Evolutionary conservation across 2,113 vertebrate genomes (phyloP), one percentile per base, ranked within the genome.

Genomic region (Arvicanthis niloticus): DNA sequence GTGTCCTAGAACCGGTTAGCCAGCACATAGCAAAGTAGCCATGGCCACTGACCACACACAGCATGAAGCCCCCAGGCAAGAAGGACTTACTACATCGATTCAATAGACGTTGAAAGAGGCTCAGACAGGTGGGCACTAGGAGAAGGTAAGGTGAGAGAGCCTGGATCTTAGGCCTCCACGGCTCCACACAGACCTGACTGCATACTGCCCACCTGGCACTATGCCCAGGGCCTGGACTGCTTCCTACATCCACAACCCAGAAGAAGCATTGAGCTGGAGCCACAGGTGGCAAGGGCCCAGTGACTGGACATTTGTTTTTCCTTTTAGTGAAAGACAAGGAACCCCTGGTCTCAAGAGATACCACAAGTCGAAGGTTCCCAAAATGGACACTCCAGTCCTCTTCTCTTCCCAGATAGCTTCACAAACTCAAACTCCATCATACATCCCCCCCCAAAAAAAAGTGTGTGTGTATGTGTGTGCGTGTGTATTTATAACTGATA

Each of bases 341-440:
- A 68, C 91, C 94, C 34, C 29, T 80, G 93, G 48, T 42, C 96
- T 94, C 16, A 24, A 90, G 78, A 68, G 40, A 72, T 19, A 88
- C 68, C 81, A 94, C 76, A 67, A 94, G 82, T 67, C 95, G 78
- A 60, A 94, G 91, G 53, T 68, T 19, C 53, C 72, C 67, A 7
- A 68, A 68, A 78, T 48, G 53, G 40, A 60, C 1, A 3, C 51
- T 53, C 73, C 12, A n/a, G 73, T 26, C 91, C 53, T 56, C 24
- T 24, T 10, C 5, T 34, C 85, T 91, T 92, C 87, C 34, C 81
- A 72, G 4, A 48, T 2, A 48, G 70, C 15, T 22, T 45, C 16
- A 77, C 53, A 82, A 89, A 96, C 56, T 56, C 76, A 37, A 92
- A 68, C n/a, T 53, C 89, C 15, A 0, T 17, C 48, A 75, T 75